Conservation (phyloP, 2,797 vertebrate genomes). For the Rhodeus uyekii region DNA sequence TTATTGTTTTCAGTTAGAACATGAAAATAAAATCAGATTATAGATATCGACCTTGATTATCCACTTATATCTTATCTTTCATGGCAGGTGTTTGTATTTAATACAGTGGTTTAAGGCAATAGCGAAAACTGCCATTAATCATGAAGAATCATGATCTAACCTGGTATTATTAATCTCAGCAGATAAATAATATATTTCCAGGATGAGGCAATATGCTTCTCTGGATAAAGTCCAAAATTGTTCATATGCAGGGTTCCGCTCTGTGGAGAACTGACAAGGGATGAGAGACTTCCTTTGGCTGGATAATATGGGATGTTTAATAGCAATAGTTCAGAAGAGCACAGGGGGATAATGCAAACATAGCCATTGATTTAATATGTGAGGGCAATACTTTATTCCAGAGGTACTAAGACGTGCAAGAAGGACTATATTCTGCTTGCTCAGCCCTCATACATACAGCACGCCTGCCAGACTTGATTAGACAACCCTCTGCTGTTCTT, state of each 20-base stretch:
- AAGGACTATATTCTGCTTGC: slow-evolving; percentile 14
- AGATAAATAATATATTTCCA: slow-evolving; percentile 31
- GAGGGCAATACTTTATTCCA: slow-evolving; percentile 33
- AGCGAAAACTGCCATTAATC: slow-evolving; percentile 29
- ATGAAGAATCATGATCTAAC: slow-evolving; percentile 23
- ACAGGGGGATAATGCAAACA: slow-evolving; percentile 38
- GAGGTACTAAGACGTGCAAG: neutral
- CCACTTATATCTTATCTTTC: neutral
- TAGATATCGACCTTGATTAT: neutral
- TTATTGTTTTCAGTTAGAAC: no score
- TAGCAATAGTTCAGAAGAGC: slow-evolving; percentile 37
- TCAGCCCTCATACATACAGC: slow-evolving; percentile 4
- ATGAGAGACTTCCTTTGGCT: slow-evolving; percentile 17
- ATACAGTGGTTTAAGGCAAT: slow-evolving; percentile 1
- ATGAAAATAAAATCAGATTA: no score
- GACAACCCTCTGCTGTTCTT: neutral
- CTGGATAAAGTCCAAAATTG: slow-evolving; percentile 21
- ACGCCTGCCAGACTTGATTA: slow-evolving; percentile 1
- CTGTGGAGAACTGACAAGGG: slow-evolving; percentile 19
- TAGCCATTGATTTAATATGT: slow-evolving; percentile 46
- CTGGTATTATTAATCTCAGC: neutral
- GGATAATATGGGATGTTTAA: slow-evolving; percentile 1
- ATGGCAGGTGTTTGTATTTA: neutral
- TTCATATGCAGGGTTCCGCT: slow-evolving; percentile 4
- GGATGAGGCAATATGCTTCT: slow-evolving; percentile 23